Evolutionary conservation across 2,888 invertebrate genomes (phyloP), one percentile per base, ranked within the genome.

Genomic region (Machimus rusticus): DNA sequence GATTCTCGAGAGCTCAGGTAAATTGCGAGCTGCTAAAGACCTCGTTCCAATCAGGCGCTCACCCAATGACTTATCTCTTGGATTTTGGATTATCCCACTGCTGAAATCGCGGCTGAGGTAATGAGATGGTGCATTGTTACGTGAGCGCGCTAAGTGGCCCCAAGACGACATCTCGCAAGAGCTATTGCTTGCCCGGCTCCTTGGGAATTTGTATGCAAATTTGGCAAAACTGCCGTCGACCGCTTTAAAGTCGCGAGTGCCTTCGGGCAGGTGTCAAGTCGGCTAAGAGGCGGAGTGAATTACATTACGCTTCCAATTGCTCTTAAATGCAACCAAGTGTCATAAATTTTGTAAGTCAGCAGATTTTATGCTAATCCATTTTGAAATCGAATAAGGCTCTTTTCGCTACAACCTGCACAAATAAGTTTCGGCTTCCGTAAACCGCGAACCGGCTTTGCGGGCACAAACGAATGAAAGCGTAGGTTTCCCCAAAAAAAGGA

Each of bases 101-200:
- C 82, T n/a, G 31, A 82, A 82, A 82, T 82, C 37, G 82, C 66
- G 31, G 66, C 28, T 66, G 5, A 37, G 34, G 66, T 82, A 82
- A 82, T 82, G 82, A 82, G 82, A 57, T 82, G 82, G 82, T 66
- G 57, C 37, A 82, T 82, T 82, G 82, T 82, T 82, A 82, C 82
- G 82, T 82, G 82, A 82, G 55, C 82, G 12, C 19, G 8, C 57
- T 57, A 82, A 82, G 82, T 82, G 66, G 34, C 82, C 57, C 66
- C 37, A 82, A 34, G 12, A 66, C 66, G 16, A 66, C 57, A 37
- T 82, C 82, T 82, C 19, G 82, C 37, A 82, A 82, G n/a, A 82
- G 8, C 57, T 0, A 82, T 37, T 37, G 82, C 51, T 66, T 66
- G 28, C 66, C n/a, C 4, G 57, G 55, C 82, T 82, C 5, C 66